phyloP scores from a whole-genome alignment of 2,797 vertebrate species.

The Hyperoplus lanceolatus region DNA sequence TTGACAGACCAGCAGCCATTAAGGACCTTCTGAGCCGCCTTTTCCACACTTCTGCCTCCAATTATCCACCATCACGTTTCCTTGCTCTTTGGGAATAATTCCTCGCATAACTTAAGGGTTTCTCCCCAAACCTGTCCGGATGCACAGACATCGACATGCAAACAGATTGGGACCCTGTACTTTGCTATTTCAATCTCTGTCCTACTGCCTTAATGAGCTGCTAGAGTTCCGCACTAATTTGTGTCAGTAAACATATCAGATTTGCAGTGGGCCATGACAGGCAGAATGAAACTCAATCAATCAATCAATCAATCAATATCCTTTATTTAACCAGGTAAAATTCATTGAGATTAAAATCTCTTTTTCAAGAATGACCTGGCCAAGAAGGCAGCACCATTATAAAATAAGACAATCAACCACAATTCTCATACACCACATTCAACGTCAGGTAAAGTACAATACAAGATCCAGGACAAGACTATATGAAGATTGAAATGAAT shows the following conservation, averaged over 20 bases:
- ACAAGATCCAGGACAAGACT: too few relatives aligned
- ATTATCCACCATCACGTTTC: constrained; percentile 71
- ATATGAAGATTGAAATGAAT: too few relatives aligned
- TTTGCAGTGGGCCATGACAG: constrained; percentile 57
- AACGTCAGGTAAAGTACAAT: too few relatives aligned
- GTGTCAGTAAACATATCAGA: constrained; percentile 71
- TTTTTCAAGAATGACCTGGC: too few relatives aligned
- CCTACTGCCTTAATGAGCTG: constrained; percentile 66
- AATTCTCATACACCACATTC: too few relatives aligned
- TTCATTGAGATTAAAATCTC: too few relatives aligned
- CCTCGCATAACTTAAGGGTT: constrained; percentile 30
- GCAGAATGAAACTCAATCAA: constrained; percentile 53
- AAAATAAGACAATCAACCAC: too few relatives aligned
- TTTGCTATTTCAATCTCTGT: constrained; percentile 42
- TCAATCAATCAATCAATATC: too few relatives aligned
- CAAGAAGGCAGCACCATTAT: too few relatives aligned
- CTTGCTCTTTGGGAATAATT: constrained; percentile 60
- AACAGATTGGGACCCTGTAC: constrained; percentile 46
- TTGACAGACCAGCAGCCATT: constrained; percentile 70
- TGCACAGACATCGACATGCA: constrained; percentile 17
- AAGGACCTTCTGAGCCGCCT: constrained; percentile 47
- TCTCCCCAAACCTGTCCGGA: constrained; percentile 59
- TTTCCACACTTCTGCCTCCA: constrained; percentile 63
- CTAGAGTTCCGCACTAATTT: constrained; percentile 64
- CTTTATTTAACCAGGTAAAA: too few relatives aligned